phyloP scores from a whole-genome alignment of 2,797 vertebrate genomes.

The Pseudochaenichthys georgianus region DNA sequence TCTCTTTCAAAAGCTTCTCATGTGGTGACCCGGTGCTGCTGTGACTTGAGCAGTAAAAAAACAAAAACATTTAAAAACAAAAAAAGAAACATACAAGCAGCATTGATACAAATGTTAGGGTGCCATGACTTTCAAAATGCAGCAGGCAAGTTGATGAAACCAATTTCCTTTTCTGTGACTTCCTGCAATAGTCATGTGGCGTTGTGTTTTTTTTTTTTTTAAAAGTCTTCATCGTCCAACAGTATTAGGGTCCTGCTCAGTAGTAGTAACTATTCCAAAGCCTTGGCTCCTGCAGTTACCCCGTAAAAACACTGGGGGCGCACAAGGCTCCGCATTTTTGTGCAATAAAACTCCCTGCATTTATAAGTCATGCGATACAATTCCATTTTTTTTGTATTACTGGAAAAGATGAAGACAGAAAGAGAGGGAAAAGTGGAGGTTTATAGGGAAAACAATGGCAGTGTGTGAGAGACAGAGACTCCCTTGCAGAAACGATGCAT shows the following conservation, averaged over 20 bases:
- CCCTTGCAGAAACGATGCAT: slow-evolving; percentile 62
- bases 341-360: slow-evolving; percentile 92
- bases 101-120: slow-evolving; percentile 88
- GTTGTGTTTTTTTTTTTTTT: slow-evolving; percentile 40
- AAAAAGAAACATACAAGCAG: slow-evolving; percentile 88
- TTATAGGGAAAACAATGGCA: slow-evolving; percentile 55
- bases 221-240: slow-evolving; percentile 82
- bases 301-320: slow-evolving; percentile 87
- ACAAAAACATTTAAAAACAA: slow-evolving; percentile 43
- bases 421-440: slow-evolving; percentile 30
- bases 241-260: slow-evolving; percentile 87
- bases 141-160: slow-evolving; percentile 78
- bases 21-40: slow-evolving; percentile 75
- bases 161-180: slow-evolving; percentile 64
- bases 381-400: slow-evolving; percentile 71
- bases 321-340: slow-evolving; percentile 86
- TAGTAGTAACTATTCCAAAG: slow-evolving; percentile 90
- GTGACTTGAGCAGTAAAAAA: slow-evolving; percentile 81
- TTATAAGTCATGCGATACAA: slow-evolving; percentile 83
- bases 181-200: slow-evolving; percentile 81
- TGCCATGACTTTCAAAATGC: slow-evolving; percentile 87
- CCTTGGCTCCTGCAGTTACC: slow-evolving; percentile 85
- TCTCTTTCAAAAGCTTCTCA: slow-evolving; percentile 64
- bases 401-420: slow-evolving; percentile 63
- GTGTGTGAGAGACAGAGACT: slow-evolving; percentile 23